Evolutionary conservation across 2,888 invertebrate species (phyloP).

Genomic region (Drosophila gaucha): DNA sequence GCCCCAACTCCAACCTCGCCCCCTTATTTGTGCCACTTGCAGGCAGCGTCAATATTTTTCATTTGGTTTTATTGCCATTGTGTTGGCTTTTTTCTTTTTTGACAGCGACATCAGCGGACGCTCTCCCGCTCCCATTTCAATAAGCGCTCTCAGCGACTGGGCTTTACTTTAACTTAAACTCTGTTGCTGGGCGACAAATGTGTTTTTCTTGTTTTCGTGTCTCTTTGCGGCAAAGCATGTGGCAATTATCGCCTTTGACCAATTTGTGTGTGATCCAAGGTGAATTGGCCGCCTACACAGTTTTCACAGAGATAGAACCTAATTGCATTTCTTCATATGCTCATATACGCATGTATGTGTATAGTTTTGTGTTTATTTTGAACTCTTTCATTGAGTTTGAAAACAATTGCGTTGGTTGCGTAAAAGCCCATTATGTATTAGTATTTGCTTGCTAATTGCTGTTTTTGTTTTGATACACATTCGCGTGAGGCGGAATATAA

Average conservation of each 20-base stretch:
- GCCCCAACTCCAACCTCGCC: constrained; percentile 43
- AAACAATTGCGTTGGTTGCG: constrained; percentile 45
- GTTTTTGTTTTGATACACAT: constrained; percentile 74
- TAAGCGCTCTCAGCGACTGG: constrained; percentile 7
- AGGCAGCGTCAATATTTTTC: constrained; percentile 36
- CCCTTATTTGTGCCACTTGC: constrained; percentile 32
- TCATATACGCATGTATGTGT: background rate
- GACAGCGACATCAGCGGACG: constrained; percentile 4
- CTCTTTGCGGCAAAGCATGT: constrained; percentile 6
- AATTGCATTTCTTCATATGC: background rate
- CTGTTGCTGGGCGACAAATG: constrained; percentile 44
- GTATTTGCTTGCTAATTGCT: constrained; percentile 70
- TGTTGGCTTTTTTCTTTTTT: constrained; percentile 23
- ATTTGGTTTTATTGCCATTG: constrained; percentile 30
- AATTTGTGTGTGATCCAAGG: constrained; percentile 7
- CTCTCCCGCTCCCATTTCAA: constrained; percentile 9
- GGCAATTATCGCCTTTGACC: constrained; percentile 12
- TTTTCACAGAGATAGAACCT: background rate
- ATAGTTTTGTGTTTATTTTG: constrained; percentile 22
- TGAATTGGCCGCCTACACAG: background rate
- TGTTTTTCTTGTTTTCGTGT: background rate
- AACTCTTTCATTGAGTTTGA: constrained; percentile 32
- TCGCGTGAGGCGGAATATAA: constrained; percentile 36
- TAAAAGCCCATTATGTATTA: constrained; percentile 35
- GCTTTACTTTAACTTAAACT: constrained; percentile 24